phyloP scores from a whole-genome alignment of 2,888 invertebrate genomes.

The Sphinx pinastri region DNA sequence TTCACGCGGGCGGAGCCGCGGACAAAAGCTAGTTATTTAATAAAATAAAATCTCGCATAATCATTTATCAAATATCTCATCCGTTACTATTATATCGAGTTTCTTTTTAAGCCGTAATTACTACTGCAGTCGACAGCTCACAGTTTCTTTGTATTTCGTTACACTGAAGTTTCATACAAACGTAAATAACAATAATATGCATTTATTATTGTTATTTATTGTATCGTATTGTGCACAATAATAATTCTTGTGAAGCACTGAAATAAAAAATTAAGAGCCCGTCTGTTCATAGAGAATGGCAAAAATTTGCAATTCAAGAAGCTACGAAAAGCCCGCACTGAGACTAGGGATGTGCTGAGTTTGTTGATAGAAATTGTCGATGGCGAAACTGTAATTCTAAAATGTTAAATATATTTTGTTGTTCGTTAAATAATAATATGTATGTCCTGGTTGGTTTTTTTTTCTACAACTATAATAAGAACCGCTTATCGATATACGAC shows the following conservation, averaged over 20 bases:
- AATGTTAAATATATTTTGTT: not conserved
- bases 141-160: too few relatives aligned
- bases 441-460: not conserved
- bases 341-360: not conserved
- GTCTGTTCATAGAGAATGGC: conserved; percentile 43
- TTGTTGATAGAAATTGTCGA: not conserved
- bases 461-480: too few relatives aligned
- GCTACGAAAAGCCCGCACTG: conserved; percentile 38
- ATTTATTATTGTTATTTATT: too few relatives aligned
- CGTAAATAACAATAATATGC: not conserved
- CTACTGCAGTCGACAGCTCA: too few relatives aligned
- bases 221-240: not conserved
- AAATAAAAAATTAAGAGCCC: conserved; percentile 40
- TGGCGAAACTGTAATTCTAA: too few relatives aligned
- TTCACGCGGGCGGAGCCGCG: too few relatives aligned
- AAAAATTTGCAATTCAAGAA: conserved; percentile 68
- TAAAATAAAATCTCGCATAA: too few relatives aligned
- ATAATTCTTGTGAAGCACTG: conserved; percentile 30
- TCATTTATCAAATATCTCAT: too few relatives aligned
- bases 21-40: too few relatives aligned
- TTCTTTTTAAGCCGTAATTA: too few relatives aligned
- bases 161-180: not conserved
- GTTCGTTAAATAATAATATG: not conserved
- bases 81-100: too few relatives aligned
- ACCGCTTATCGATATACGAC: too few relatives aligned